Evolutionary conservation across 1,140 invertebrate genomes (phyloP), one percentile per base, ranked within the genome.

Genomic region (Tigriopus japonicus): DNA sequence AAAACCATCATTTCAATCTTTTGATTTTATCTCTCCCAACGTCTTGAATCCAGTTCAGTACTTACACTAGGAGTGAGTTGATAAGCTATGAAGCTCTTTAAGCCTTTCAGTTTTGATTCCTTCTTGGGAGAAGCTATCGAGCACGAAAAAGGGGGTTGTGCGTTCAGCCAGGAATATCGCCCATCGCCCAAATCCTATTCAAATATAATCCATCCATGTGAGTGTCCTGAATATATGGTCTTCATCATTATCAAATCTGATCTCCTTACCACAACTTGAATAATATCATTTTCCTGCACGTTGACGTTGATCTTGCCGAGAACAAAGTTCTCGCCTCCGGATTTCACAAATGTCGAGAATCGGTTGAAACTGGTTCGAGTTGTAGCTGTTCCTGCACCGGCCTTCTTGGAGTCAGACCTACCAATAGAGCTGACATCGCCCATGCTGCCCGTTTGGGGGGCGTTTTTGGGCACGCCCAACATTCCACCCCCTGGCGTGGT

Each of bases 51-150:
- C 63, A 64, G 59, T 43, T 43, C 12, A 23, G 40, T 45, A 74
- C 75, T 75, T 74, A 83, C 81, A 62, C 88, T 91, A 19, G 91
- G 91, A 63, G 89, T 95, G 56, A 98, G 70, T 68, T 92, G 87
- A 75, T 98, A 98, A 58, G 90, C 90, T 66, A 97, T 97, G 68
- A 87, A 98, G 69, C 87, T 94, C 73, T 98, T 97, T 60, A 98
- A 79, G 21, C 94, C 93, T 70, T 95, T 95, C 63, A 97, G 80
- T 74, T 98, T 98, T 0, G 86, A 83, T 73, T 95, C 91, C 68
- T 97, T 97, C 68, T 96, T 95, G 1, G 92, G 93, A 56, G 91
- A 94, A 15, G 88, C 84, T 6, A 98, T 84, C 54, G 82, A 76
- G 63, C 93, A 93, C 15, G 76, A 79, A 68, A 90, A 94, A 7